Evolutionary conservation across 53 echinoderm and acorn worm genomes (phyloP).

Genomic region (Paracentrotus lividus): DNA sequence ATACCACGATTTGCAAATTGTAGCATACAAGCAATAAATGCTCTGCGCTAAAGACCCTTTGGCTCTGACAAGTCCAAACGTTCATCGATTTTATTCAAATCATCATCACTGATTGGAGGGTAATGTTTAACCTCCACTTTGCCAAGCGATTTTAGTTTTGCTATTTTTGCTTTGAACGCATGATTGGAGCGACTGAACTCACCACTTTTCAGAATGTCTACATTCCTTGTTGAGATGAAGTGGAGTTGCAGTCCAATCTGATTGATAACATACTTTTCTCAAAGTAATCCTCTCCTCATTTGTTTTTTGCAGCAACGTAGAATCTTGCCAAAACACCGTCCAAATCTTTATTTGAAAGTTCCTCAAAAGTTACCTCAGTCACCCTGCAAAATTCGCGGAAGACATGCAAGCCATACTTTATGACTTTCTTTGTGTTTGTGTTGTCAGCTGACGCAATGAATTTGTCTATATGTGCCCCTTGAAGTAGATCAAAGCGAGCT

Average conservation of each 20-base stretch:
- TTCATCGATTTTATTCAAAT: conserved; percentile 59
- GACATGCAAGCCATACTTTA: conserved; percentile 58
- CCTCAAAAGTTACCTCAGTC: neutral
- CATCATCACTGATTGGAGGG: conserved; percentile 54
- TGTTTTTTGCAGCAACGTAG: conserved; percentile 29
- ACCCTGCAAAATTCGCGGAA: conserved; percentile 44
- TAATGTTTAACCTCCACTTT: conserved; percentile 57
- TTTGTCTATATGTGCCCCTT: conserved; percentile 6
- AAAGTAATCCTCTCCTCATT: conserved; percentile 20
- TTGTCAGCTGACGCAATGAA: conserved; percentile 44
- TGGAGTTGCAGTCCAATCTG: conserved; percentile 60
- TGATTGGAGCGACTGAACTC: conserved; percentile 50
- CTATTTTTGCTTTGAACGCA: conserved; percentile 44
- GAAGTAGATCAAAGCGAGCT: conserved; percentile 36
- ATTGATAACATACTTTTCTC: conserved; percentile 65
- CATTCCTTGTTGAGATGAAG: conserved; percentile 63
- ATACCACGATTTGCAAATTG: conserved; percentile 62
- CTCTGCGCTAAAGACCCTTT: conserved; percentile 58
- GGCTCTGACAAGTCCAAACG: conserved; percentile 61
- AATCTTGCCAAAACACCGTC: conserved; percentile 53
- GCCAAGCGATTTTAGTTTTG: conserved; percentile 54
- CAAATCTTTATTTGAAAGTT: conserved; percentile 57
- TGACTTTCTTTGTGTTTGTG: conserved; percentile 47
- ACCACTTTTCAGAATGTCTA: conserved; percentile 55
- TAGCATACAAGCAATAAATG: conserved; percentile 51